Evolutionary conservation across 2,113 vertebrate species (phyloP), one percentile per base, ranked within the genome.

Genomic region (Ammodytes marinus): DNA sequence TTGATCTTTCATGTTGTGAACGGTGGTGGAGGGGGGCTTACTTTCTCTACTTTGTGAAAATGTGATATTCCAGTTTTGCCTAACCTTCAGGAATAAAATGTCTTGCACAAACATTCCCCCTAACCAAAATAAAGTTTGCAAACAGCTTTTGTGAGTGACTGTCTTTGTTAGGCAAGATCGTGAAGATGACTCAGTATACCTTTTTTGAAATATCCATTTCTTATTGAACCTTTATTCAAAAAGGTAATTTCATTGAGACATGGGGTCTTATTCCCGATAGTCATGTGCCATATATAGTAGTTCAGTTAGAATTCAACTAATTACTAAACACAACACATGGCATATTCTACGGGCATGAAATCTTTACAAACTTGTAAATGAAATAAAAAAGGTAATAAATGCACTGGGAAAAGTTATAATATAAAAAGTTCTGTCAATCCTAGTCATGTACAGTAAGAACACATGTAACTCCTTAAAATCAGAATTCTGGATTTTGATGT

Each of bases 81-180:
- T 84, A 89, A 93, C 74, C 91, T 94, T 93, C 92, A 95, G 94
- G 93, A 94, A 95, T 79, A 80, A 85, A 89, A 87, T 92, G 93
- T 95, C 93, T 95, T 95, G 94, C 94, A 95, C 94, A 95, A 94
- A 95, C 94, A 94, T 95, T 94, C 94, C 93, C 90, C 93, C 86
- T 90, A 95, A 94, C 93, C 95, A 95, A 95, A 95, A 95, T 95
- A 95, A 95, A 95, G 91, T 94, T 93, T 95, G 93, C 90, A 91
- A 93, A 85, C 87, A 88, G 8, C 3, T 13, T 42, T 73, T 52
- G 3, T 0, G 54, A 79, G 17, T 74, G 54, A 2, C n/a, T 47
- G 14, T 79, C 2, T 88, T 67, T 78, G 5, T 69, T 57, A 42
- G 46, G 1, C 42, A 27, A 27, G 3, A 59, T n/a, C 0, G 0